Percentiles rank a stretch among this genome's conserved stretches.
Evolutionary conservation across 2,797 vertebrate species (phyloP).

Genomic region (Morelia viridis): DNA sequence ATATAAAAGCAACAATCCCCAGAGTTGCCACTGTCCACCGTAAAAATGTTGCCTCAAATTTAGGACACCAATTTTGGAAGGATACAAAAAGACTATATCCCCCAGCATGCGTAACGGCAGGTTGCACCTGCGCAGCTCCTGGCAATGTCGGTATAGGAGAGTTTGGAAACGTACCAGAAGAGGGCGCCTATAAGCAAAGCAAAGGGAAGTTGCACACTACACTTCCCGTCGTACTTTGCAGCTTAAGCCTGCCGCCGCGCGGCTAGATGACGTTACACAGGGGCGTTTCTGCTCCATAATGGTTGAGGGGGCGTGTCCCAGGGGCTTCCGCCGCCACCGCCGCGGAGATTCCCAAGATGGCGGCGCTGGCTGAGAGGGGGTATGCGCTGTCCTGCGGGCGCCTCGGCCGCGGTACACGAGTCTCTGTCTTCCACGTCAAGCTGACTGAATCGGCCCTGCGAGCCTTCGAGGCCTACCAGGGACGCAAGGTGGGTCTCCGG

Average conservation of each 20-base stretch:
- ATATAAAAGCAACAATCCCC: neutral
- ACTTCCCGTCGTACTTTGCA: neutral
- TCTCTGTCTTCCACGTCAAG: slow-evolving; percentile 96
- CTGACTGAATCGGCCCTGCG: slow-evolving; percentile 93
- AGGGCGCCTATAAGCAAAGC: neutral
- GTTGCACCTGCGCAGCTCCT: neutral
- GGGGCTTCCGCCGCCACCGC: neutral
- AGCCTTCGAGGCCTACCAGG: slow-evolving; percentile 91
- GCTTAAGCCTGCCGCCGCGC: neutral
- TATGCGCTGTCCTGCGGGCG: slow-evolving; percentile 97
- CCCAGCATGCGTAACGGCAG: neutral
- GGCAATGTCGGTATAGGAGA: neutral
- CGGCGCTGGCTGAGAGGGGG: slow-evolving; percentile 94
- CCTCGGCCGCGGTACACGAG: slow-evolving; percentile 86
- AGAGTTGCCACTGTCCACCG: neutral
- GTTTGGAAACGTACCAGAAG: neutral
- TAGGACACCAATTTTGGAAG: neutral
- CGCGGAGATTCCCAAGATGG: slow-evolving; percentile 91
- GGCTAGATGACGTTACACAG: neutral
- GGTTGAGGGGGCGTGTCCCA: slow-evolving; percentile 12
- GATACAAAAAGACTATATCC: neutral
- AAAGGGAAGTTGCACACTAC: neutral
- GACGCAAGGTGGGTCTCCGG: slow-evolving; percentile 78
- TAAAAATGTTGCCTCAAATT: neutral
- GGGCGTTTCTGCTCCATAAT: neutral